A percentile compares a stretch with the other conserved stretches of the same genome.
Evolutionary conservation across 2,797 vertebrate species (phyloP).

Genomic region (Schizopygopsis malacanthus): DNA sequence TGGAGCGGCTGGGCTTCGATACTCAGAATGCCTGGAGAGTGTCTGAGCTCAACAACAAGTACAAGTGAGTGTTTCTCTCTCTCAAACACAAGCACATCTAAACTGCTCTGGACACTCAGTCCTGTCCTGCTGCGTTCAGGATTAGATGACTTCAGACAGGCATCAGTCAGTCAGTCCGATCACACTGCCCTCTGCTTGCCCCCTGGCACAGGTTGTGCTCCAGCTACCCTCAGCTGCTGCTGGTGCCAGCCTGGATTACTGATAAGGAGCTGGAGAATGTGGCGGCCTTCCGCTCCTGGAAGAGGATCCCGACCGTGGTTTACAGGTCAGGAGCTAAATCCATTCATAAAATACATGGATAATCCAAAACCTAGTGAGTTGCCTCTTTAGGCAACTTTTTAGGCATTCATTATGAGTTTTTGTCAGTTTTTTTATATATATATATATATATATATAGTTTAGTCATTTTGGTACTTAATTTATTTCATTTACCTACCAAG

Average conservation of each 20-base stretch:
- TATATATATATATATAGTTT: neutral
- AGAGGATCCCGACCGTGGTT: conserved; percentile 94
- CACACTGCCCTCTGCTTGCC: conserved; percentile 24
- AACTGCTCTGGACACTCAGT: conserved; percentile 16
- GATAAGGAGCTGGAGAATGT: conserved; percentile 98
- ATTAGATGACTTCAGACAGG: conserved; percentile 70
- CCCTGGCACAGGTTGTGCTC: conserved; percentile 85
- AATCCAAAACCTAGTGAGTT: neutral
- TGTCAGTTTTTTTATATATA: neutral
- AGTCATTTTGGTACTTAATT: neutral
- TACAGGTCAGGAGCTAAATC: conserved; percentile 85
- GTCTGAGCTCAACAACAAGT: conserved; percentile 97
- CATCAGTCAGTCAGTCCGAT: conserved; percentile 49
- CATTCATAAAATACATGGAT: neutral
- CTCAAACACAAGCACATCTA: neutral
- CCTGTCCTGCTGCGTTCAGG: conserved; percentile 58
- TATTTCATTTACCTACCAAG: too few species aligned
- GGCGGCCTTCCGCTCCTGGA: conserved; percentile 95
- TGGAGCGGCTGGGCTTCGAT: conserved; percentile 97
- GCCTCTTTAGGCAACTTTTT: neutral
- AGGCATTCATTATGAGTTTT: neutral
- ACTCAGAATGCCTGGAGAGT: conserved; percentile 98
- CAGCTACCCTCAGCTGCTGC: conserved; percentile 95
- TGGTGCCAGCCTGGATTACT: conserved; percentile 97
- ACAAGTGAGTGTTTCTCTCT: conserved; percentile 81